Conservation (phyloP, 2,797 vertebrate genomes). For the Trachops cirrhosus region DNA sequence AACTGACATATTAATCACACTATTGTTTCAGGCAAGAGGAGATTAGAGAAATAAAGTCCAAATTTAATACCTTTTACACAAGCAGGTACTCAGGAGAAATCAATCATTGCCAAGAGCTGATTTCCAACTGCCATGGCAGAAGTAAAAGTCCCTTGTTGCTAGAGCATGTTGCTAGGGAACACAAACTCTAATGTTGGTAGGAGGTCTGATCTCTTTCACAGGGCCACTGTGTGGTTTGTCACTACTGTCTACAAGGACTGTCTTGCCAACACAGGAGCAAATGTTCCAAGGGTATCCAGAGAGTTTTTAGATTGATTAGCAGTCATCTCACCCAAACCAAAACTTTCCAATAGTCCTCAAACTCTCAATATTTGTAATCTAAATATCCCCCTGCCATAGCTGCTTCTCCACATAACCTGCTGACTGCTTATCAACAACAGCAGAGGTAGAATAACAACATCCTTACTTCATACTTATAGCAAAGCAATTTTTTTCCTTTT, state of each 20-base stretch:
- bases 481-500: neutral
- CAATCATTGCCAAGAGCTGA: neutral
- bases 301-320: neutral
- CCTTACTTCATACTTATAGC: neutral
- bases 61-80: neutral
- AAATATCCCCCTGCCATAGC: neutral
- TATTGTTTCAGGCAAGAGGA: neutral
- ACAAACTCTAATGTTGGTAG: neutral
- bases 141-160: neutral
- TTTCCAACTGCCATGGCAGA: neutral
- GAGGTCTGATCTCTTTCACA: neutral
- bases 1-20: neutral
- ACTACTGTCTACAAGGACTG: neutral
- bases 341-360: neutral
- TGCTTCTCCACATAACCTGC: neutral
- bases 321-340: neutral
- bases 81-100: neutral
- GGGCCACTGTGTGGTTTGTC: neutral
- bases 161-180: neutral
- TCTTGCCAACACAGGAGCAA: neutral
- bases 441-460: neutral
- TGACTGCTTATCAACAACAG: neutral
- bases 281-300: neutral
- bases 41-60: neutral
- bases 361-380: neutral